Evolutionary conservation across 64 coral and sea anemone genomes (phyloP), one percentile per base, ranked within the genome.

Genomic region (Stylophora pistillata): DNA sequence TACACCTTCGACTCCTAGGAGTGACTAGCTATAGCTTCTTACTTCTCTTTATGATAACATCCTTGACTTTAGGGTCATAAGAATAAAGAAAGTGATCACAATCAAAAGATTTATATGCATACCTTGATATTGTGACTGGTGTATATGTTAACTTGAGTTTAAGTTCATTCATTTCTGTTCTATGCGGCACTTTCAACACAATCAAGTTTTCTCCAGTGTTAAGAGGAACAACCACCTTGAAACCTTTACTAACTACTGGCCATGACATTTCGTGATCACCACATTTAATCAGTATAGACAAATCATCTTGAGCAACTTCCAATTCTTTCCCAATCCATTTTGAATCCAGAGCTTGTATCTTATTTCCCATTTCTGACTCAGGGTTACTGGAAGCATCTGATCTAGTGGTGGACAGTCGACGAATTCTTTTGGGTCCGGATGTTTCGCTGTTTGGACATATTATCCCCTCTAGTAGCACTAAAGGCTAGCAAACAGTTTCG

Each of bases 391-490:
- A 78, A n/a, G 86, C 52, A 25, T 27, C 26, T 84, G 21, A 71
- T 26, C 54, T 7, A 7, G 37, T 47, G 7, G 0, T 47, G 0
- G 71, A 20, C 33, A 71, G 15, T 86, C 47, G 57, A n/a, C 41
- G 34, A 2, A 29, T 13, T 26, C 4, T 83, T 26, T 54, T 53
- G 0, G 81, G 53, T 26, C 34, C 55, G 34, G 20, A 13, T 30
- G 53, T 41, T 59, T 72, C 0, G 9, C 20, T 14, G 34, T 59
- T 10, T 20, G 25, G 13, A 28, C 13, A 74, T 47, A 91, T 55
- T 74, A 66, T 30, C 52, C 96, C 93, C 89, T 94, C 81, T 26
- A 98, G 29, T 56, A 98, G 58, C 56, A 98, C 89, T 56, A 94
- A 79, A 69, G 96, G 89, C 65, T 98, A 85, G 37, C 83, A 87